Percentiles rank a stretch among this genome's conserved stretches.
Conservation (phyloP, 2,888 invertebrate genomes). For the Cryptophagus acutangulus region DNA sequence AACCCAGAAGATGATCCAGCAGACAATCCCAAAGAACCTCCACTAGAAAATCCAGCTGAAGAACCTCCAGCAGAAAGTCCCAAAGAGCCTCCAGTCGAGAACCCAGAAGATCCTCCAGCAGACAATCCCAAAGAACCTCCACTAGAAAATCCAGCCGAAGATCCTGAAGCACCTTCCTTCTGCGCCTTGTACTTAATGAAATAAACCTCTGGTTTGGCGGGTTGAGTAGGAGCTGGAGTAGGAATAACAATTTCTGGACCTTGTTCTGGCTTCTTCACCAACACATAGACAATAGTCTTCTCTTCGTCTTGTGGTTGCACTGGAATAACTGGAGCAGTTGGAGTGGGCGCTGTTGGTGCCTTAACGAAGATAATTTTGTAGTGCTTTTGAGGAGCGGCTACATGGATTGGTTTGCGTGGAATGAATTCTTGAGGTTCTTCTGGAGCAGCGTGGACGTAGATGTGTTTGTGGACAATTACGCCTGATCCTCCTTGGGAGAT, state of each 20-base stretch:
- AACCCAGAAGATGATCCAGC: conserved; percentile 5
- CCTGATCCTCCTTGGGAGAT: too few species aligned
- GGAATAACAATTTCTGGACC: conserved; percentile 76
- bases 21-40: too few species aligned
- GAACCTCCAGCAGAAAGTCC: conserved; percentile 14
- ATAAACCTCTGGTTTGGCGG: conserved; percentile 85
- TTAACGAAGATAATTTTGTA: conserved; percentile 92
- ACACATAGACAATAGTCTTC: conserved; percentile 82
- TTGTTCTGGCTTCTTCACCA: conserved; percentile 84
- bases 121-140: too few species aligned
- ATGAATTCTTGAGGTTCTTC: conserved; percentile 71
- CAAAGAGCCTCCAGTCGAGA: conserved; percentile 13
- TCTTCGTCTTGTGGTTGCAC: conserved; percentile 77
- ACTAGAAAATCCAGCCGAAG: conserved; percentile 5
- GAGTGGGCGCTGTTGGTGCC: conserved; percentile 54
- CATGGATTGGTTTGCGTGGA: conserved; percentile 58
- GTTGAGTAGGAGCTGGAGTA: conserved; percentile 72
- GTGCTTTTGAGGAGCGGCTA: conserved; percentile 75
- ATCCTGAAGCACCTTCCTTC: conserved; percentile 43
- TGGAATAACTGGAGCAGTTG: conserved; percentile 72
- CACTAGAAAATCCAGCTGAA: conserved; percentile 21
- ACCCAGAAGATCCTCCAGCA: conserved; percentile 16
- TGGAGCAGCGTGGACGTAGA: conserved; percentile 87
- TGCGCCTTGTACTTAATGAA: conserved; percentile 81
- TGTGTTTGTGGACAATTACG: conserved; percentile 76